Base-by-base conservation (phyloP, 2,113 vertebrate species). In the Alligator mississippiensis region DNA sequence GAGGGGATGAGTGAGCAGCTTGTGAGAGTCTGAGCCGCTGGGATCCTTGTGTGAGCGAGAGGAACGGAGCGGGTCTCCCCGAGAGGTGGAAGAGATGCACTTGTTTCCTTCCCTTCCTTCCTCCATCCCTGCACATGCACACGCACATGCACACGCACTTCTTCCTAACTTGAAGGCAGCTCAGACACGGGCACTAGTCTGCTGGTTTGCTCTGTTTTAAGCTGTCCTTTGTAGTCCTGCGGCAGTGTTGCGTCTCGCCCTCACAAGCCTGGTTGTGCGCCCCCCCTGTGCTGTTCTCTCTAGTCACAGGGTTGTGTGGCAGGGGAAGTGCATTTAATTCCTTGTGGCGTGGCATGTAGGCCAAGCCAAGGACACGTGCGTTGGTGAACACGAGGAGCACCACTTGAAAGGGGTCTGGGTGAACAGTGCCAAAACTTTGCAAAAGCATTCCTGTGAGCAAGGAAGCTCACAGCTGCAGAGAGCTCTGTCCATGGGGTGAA, bases 91-190 rank as follows among this genome's bases (percentile, higher is more conserved):
- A 3, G 74, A 62, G 8, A 1, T 9, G 34, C 2, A 21, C 11
- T 60, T 1, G 1, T 3, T 11, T 47, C 15, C 34, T 18, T 9
- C 10, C 0, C 5, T 8, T 9, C 3, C 0, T n/a, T 80, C 55
- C 75, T n/a, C 21, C 27, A 68, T 27, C 18, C 13, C 22, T 1
- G 18, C 5, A 27, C 24, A 0, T 0, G 34, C 47, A 47, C 47
- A 47, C 9, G 47, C 47, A 47, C 47, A 47, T 8, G 38, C 47
- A 47, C 47, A 47, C 47, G 9, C 47, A 47, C 47, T 47, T 72
- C 10, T 38, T 11, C 17, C 30, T 21, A 38, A 34, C 11, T 19
- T 72, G 68, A 34, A 38, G 30, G 38, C 11, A 22, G 19, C 21
- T 5, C 30, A 22, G 30, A 21, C 30, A 5, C 11, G 68, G 30